Conservation (phyloP, 2,113 vertebrate genomes). For the Neopipo cinnamomea region DNA sequence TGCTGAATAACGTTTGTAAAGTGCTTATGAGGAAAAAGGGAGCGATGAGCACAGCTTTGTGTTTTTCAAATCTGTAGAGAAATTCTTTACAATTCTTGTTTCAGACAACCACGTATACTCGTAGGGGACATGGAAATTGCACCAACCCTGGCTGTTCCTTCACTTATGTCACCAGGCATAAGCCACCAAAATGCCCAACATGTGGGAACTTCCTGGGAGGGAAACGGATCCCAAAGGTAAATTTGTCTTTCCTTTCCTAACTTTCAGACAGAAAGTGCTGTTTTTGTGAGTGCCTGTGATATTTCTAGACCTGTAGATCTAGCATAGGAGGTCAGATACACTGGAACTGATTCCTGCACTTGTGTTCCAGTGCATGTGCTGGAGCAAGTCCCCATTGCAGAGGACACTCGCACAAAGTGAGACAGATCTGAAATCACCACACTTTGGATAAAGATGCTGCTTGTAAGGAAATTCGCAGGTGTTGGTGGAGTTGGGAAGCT, state of each 20-base stretch:
- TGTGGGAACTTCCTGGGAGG: conserved; percentile 92
- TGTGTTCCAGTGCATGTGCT: neutral
- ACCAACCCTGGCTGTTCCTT: conserved; percentile 90
- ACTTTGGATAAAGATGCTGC: neutral
- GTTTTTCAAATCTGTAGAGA: neutral
- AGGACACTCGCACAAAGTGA: neutral
- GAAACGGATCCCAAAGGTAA: conserved; percentile 91
- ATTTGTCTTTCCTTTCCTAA: neutral
- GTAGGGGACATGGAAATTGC: conserved; percentile 91
- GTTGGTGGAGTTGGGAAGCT: neutral
- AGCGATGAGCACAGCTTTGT: neutral
- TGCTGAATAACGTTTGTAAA: neutral
- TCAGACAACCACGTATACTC: conserved; percentile 92
- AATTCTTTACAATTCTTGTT: neutral
- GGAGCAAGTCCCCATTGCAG: neutral
- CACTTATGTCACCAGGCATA: conserved; percentile 94
- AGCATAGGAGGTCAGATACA: neutral
- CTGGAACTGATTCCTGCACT: neutral
- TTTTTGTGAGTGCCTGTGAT: neutral
- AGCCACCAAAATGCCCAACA: conserved; percentile 87
- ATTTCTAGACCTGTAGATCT: neutral
- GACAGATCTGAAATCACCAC: neutral
- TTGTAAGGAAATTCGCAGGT: neutral
- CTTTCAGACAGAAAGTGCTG: neutral
- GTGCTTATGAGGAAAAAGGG: neutral